phyloP scores from a whole-genome alignment of 2,797 vertebrate genomes.

The Synanceia verrucosa region DNA sequence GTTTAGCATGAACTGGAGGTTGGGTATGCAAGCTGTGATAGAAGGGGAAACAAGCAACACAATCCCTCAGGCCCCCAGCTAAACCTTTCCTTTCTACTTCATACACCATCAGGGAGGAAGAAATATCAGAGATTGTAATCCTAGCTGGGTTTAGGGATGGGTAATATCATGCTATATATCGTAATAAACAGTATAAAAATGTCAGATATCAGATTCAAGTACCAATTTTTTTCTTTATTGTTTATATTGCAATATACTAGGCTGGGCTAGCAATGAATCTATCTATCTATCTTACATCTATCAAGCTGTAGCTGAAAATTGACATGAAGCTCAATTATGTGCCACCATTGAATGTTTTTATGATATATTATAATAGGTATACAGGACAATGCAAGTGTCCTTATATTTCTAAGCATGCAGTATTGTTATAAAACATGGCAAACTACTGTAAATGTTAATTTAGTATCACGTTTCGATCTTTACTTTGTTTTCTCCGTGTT shows the following conservation, averaged over 20 bases:
- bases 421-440: background rate
- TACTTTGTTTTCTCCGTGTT: background rate
- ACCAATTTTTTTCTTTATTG: too few species aligned
- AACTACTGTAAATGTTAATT: background rate
- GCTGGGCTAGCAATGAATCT: too few species aligned
- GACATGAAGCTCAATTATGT: conserved; percentile 4
- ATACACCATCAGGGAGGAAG: conserved; percentile 14
- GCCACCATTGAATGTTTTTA: background rate
- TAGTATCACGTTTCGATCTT: background rate
- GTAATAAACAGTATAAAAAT: too few species aligned
- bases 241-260: too few species aligned
- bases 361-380: too few species aligned
- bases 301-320: conserved; percentile 5
- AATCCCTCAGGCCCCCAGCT: conserved; percentile 1
- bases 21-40: conserved; percentile 20
- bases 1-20: conserved; percentile 33
- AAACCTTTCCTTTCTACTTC: conserved; percentile 24
- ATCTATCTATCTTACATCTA: conserved; percentile 7
- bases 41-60: conserved; percentile 13
- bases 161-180: too few species aligned
- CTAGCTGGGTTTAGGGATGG: conserved; percentile 17
- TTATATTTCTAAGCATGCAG: background rate
- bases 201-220: too few species aligned
- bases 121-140: conserved; percentile 50
- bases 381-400: too few species aligned